A percentile compares a stretch with the other conserved stretches of the same genome.
These are phyloP conservation scores for Hassar affinis DNA, from an alignment of 2,113 vertebrate genomes.

Conservation along the genomic window DNA sequence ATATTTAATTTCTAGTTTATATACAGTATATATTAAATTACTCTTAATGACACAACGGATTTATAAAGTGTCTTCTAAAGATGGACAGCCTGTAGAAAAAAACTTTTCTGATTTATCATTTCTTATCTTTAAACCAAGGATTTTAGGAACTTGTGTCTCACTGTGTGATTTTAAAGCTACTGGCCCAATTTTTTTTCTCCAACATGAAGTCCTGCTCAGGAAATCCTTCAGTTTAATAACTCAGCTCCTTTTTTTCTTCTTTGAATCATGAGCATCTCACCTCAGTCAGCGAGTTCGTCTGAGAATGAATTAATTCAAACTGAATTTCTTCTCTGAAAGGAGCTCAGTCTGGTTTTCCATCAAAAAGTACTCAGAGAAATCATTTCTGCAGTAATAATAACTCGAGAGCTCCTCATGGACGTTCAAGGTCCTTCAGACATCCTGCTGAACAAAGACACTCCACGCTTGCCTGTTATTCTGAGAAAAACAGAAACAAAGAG, in stretches of 20 bases:
- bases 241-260: not conserved
- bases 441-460: slow-evolving; percentile 18
- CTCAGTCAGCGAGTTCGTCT: slow-evolving; percentile 5
- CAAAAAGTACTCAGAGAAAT: slow-evolving; percentile 52
- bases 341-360: slow-evolving; percentile 60
- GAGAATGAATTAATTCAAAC: slow-evolving; percentile 26
- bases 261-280: not conserved
- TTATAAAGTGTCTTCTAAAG: not conserved
- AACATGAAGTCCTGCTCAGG: slow-evolving; percentile 69
- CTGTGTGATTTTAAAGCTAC: slow-evolving; percentile 69
- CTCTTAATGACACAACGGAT: not conserved
- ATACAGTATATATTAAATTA: not conserved
- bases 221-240: slow-evolving; percentile 61
- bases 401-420: slow-evolving; percentile 63
- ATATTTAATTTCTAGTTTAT: not conserved
- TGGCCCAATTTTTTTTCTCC: slow-evolving; percentile 64
- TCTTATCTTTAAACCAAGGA: slow-evolving; percentile 32
- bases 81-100: not conserved
- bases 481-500: slow-evolving; percentile 7
- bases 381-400: slow-evolving; percentile 55
- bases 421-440: slow-evolving; percentile 50
- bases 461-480: not conserved
- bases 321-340: slow-evolving; percentile 68
- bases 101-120: slow-evolving; percentile 17
- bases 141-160: slow-evolving; percentile 58